Conservation (phyloP, 1,140 invertebrate species). For the Cylas formicarius region DNA sequence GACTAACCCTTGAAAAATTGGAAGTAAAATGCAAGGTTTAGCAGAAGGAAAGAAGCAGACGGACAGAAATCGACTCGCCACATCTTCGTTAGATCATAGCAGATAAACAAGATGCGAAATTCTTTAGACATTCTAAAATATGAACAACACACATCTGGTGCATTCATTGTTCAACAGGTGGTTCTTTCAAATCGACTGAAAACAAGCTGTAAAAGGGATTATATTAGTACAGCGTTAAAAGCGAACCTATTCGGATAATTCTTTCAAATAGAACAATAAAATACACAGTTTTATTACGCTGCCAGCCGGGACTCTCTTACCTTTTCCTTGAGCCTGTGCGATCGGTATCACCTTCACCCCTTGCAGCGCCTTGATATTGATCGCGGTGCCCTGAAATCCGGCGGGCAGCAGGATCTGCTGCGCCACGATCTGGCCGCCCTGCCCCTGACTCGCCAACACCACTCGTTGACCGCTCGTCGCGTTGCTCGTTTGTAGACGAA, state of each 20-base stretch:
- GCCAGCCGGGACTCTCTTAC: slow-evolving; percentile 22
- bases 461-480: slow-evolving; percentile 45
- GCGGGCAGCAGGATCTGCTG: slow-evolving; percentile 52
- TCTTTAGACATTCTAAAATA: no score
- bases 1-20: no score
- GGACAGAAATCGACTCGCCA: no score
- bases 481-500: slow-evolving; percentile 34
- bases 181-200: no score
- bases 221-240: not conserved
- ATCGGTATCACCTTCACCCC: slow-evolving; percentile 61
- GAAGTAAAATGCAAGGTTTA: no score
- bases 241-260: not conserved
- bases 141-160: no score
- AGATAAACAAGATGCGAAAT: no score
- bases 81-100: no score
- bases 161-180: no score
- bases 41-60: no score
- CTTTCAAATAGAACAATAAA: slow-evolving; percentile 1
- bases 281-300: not conserved
- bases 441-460: slow-evolving; percentile 54
- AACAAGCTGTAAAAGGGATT: no score
- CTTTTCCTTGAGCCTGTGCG: slow-evolving; percentile 35
- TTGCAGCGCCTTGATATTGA: slow-evolving; percentile 62
- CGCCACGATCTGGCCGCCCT: slow-evolving; percentile 44
- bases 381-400: slow-evolving; percentile 47